Evolutionary conservation across 1,140 invertebrate genomes (phyloP).

Genomic region (Lepidurus arcticus): DNA sequence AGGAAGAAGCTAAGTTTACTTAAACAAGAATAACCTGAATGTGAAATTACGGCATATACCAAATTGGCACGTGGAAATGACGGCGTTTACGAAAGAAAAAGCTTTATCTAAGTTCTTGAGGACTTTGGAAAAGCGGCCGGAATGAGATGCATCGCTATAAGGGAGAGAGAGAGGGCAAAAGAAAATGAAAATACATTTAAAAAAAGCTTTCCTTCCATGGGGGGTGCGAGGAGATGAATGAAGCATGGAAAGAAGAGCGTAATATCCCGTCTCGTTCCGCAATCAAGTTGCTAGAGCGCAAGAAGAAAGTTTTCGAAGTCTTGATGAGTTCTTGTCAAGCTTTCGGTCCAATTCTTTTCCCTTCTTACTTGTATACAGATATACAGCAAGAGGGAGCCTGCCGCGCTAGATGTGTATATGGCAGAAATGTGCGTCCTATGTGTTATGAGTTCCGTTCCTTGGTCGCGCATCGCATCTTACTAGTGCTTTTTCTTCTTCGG

Average conservation of each 20-base stretch:
- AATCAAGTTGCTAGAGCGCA: slow-evolving; percentile 6
- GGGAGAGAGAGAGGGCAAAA: neutral
- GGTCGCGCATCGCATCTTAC: too few relatives aligned
- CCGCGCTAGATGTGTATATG: neutral
- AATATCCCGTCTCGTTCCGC: slow-evolving; percentile 17
- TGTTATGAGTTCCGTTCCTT: too few relatives aligned
- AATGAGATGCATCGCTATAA: neutral
- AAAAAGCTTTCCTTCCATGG: neutral
- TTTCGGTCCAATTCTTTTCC: slow-evolving; percentile 5
- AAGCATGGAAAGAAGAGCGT: neutral
- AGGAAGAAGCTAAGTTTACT: neutral
- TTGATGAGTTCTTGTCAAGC: slow-evolving; percentile 11
- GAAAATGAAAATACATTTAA: neutral
- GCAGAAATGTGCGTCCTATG: too few relatives aligned
- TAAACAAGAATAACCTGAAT: neutral
- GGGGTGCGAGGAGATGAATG: neutral
- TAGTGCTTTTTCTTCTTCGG: too few relatives aligned
- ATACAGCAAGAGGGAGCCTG: neutral
- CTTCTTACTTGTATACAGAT: neutral
- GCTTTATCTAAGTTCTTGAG: neutral
- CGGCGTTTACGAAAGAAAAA: neutral
- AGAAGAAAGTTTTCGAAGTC: slow-evolving; percentile 6
- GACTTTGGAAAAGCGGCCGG: neutral
- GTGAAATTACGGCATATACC: neutral
- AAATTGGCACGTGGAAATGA: slow-evolving; percentile 2